Base-by-base conservation (phyloP, 53 echinoderm and acorn worm genomes). In the Hippasteria phrygiana region DNA sequence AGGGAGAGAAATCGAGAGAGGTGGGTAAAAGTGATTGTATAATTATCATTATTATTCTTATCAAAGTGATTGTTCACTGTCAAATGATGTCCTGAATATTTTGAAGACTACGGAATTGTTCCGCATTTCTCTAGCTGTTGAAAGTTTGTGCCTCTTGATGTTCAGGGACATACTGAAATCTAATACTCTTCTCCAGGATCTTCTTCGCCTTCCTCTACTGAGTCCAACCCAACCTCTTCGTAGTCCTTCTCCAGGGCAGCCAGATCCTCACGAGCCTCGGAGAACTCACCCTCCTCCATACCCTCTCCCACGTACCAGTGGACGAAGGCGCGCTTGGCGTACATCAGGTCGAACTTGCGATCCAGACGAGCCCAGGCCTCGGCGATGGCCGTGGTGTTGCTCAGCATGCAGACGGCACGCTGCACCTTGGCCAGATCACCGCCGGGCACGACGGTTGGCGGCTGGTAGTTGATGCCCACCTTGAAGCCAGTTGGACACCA, bases 301-400 rank as follows among this genome's bases (percentile, higher is more conserved):
- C 96, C 96, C 73, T 95, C 96, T 87, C 96, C 96, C 41, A 96
- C 96, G 85, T 92, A 96, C 96, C 96, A 96, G 76, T 95, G 95
- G 87, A 95, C 93, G 88, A 95, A 95, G 38, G 95, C 95, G 88
- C 95, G 95, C 93, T 95, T 95, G 86, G 93, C 93, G 87, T 95
- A 95, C 95, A 95, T 95, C 88, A 95, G 93, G 79, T 95, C 95
- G 41, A 95, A 95, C 89, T 95, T 95, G 92, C 92, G 89, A 53
- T 90, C 91, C 35, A 95, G 89, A 93, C 95, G 95, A 64, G 91
- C 93, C 95, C 95, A 95, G 69, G 95, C 95, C 83, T 93, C 95
- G 48, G 93, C 93, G 91, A 95, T 93, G 91, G 95, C 95, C 20
- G 95, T 95, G 89, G 95, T 95, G 95, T 95, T 95, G 89, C 95